Conservation (phyloP, 2,888 invertebrate species). For the Unio pictorum region DNA sequence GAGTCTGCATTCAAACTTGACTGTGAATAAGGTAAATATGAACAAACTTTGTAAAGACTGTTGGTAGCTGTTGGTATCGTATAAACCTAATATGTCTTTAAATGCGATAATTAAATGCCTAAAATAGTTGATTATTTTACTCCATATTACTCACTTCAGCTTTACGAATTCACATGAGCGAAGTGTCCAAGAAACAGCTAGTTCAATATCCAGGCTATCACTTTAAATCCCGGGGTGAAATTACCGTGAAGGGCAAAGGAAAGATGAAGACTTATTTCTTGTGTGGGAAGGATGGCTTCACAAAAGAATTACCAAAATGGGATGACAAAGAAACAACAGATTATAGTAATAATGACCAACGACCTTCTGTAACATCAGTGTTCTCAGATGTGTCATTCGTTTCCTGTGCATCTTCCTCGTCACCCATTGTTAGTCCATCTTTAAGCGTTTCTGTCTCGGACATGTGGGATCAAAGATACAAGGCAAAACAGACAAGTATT, state of each 20-base stretch:
- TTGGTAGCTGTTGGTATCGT: not conserved
- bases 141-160: constrained; percentile 34
- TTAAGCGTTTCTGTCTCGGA: constrained; percentile 4
- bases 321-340: constrained; percentile 18
- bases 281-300: constrained; percentile 52
- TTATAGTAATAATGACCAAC: constrained; percentile 5
- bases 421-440: constrained; percentile 9
- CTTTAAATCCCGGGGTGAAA: constrained; percentile 72
- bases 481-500: constrained; percentile 29
- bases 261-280: constrained; percentile 94
- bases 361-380: constrained; percentile 15
- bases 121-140: not conserved
- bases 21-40: too few species aligned
- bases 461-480: constrained; percentile 20
- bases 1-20: too few species aligned
- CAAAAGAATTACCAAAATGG: constrained; percentile 46
- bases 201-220: constrained; percentile 51
- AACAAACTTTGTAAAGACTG: too few species aligned
- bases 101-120: not conserved
- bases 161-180: constrained; percentile 56
- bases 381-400: constrained; percentile 15
- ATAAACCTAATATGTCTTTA: not conserved
- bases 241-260: constrained; percentile 92
- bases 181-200: constrained; percentile 39
- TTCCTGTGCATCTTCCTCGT: constrained; percentile 11